Percentiles rank a stretch among this genome's conserved stretches.
Conservation (phyloP, 2,888 invertebrate species). For the Eremobia ochroleuca region DNA sequence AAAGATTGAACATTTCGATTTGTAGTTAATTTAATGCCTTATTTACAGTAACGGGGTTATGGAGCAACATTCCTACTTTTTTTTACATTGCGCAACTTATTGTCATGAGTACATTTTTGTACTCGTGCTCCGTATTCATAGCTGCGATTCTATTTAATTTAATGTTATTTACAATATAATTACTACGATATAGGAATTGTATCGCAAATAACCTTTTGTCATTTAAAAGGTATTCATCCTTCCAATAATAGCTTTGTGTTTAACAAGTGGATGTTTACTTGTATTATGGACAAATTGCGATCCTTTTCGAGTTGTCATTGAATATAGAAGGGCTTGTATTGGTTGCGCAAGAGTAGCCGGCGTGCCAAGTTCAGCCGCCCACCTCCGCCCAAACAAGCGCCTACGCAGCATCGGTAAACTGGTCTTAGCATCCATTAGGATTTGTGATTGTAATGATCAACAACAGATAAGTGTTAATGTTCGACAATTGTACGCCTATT, state of each 20-base stretch:
- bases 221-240: conserved; percentile 34
- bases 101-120: neutral
- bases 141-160: neutral
- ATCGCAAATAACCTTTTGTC: conserved; percentile 43
- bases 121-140: neutral
- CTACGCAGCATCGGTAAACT: conserved; percentile 78
- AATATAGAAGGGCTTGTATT: conserved; percentile 79
- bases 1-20: conserved; percentile 28
- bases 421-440: conserved; percentile 68
- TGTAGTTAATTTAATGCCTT: conserved; percentile 3
- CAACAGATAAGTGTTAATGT: conserved; percentile 61
- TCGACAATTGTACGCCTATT: conserved; percentile 44
- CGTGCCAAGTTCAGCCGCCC: conserved; percentile 86
- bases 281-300: conserved; percentile 38
- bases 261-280: conserved; percentile 48
- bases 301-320: conserved; percentile 69
- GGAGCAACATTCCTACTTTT: neutral
- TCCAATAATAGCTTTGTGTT: conserved; percentile 40
- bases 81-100: neutral
- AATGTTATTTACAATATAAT: conserved; percentile 11
- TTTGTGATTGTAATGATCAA: conserved; percentile 63
- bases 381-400: conserved; percentile 80
- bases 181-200: conserved; percentile 48
- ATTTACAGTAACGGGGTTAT: neutral
- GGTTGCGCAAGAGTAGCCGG: conserved; percentile 78